Conservation (phyloP, 2,113 vertebrate species). For the Cyanistes caeruleus region DNA sequence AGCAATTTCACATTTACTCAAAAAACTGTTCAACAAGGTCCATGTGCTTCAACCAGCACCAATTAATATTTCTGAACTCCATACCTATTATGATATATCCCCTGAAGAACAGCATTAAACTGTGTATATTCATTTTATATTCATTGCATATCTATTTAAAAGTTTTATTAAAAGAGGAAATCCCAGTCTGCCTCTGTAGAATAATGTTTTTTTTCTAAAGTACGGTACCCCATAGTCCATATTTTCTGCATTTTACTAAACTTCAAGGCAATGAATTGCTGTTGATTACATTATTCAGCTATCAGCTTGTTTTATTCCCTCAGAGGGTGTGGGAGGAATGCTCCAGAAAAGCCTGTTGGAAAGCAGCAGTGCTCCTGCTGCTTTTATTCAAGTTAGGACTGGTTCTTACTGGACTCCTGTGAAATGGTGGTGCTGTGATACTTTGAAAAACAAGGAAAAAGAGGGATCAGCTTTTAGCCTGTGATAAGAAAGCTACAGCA, state of each 20-base stretch:
- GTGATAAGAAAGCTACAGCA: neutral
- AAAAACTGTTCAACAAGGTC: neutral
- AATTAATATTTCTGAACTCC: neutral
- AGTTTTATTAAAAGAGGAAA: neutral
- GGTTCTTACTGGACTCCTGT: neutral
- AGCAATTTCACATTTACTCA: neutral
- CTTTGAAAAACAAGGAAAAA: neutral
- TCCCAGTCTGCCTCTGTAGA: neutral
- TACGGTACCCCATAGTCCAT: neutral
- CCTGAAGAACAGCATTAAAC: neutral
- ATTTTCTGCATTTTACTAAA: conserved; percentile 12
- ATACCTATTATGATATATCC: neutral
- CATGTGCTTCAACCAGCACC: neutral
- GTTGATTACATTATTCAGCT: conserved; percentile 40
- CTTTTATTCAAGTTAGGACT: neutral
- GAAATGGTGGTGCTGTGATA: neutral
- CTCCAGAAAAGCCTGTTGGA: neutral
- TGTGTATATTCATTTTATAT: neutral
- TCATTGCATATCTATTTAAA: neutral
- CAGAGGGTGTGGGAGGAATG: neutral
- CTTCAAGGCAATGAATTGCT: neutral
- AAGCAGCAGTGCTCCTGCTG: neutral
- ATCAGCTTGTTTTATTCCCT: neutral
- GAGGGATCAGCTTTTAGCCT: neutral
- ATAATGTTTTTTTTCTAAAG: neutral